phyloP scores from a whole-genome alignment of 2,113 vertebrate genomes.

The Corythornis vintsioides region DNA sequence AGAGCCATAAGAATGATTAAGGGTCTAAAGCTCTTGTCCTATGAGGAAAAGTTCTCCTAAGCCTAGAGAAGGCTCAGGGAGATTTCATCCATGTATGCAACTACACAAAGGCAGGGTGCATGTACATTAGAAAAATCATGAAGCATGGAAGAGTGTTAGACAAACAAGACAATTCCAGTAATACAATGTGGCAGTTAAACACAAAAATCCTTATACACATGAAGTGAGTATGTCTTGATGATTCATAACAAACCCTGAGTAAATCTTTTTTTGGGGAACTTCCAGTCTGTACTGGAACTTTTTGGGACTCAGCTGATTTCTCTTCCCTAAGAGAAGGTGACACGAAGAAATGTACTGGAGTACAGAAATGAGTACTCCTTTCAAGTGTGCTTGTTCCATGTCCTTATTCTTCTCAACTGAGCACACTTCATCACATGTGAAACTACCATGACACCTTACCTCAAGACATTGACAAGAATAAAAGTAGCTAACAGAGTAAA shows the following conservation, averaged over 20 bases:
- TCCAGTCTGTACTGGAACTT: background rate
- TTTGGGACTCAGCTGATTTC: accelerated
- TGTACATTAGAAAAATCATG: background rate
- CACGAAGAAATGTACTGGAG: background rate
- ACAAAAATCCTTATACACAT: background rate
- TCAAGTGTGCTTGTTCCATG: background rate
- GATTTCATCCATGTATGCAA: no score
- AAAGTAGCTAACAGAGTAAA: background rate
- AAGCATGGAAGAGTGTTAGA: background rate
- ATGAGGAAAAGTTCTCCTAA: background rate
- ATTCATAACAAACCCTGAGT: background rate
- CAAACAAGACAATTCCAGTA: background rate
- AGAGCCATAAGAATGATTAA: background rate
- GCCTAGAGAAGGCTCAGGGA: background rate
- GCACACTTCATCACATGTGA: background rate
- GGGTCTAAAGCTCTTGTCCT: background rate
- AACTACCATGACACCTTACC: background rate
- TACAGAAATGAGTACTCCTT: background rate
- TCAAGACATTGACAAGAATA: background rate
- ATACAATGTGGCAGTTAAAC: background rate
- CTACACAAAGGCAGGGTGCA: no score
- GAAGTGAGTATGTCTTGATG: background rate
- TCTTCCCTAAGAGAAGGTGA: background rate
- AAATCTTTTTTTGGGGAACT: background rate
- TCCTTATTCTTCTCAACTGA: background rate